A percentile compares a stretch with the other conserved stretches of the same genome.
These are phyloP conservation scores for Drosophila ochracea DNA, from an alignment of 2,888 invertebrate species.

Conservation along the genomic window DNA sequence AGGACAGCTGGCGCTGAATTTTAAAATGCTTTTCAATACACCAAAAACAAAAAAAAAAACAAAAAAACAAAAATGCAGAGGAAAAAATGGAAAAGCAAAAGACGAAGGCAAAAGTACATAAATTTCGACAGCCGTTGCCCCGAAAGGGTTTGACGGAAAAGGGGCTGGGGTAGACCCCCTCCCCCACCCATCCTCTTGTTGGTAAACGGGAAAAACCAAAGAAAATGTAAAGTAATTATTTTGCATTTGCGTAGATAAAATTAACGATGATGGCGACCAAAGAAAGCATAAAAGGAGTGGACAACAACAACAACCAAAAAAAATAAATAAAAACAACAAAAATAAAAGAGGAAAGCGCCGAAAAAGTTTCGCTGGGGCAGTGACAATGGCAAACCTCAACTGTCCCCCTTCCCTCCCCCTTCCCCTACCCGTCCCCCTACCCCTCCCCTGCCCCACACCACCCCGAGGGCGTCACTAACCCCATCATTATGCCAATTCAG, in stretches of 20 bases:
- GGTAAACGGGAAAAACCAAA: constrained; percentile 65
- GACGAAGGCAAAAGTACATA: constrained; percentile 74
- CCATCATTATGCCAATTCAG: constrained; percentile 81
- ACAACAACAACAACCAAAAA: neutral
- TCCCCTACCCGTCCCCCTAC: neutral
- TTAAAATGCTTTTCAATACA: constrained; percentile 75
- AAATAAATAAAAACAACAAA: neutral
- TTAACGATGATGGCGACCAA: constrained; percentile 73
- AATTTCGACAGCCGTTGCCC: constrained; percentile 71
- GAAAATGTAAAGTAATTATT: constrained; percentile 81
- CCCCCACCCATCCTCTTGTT: neutral
- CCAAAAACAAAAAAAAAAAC: constrained; percentile 15
- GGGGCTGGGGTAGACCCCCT: neutral
- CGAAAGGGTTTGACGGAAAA: constrained; percentile 47
- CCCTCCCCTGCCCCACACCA: neutral
- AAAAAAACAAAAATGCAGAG: constrained; percentile 11
- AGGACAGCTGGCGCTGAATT: constrained; percentile 77
- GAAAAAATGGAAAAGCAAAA: constrained; percentile 44
- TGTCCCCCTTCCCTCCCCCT: neutral
- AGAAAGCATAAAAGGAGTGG: constrained; percentile 22
- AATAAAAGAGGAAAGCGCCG: neutral
- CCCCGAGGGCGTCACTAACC: constrained; percentile 64
- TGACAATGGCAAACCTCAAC: constrained; percentile 59
- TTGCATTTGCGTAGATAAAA: constrained; percentile 81
- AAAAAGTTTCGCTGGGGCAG: constrained; percentile 21